These are phyloP conservation scores for Campodea augens DNA, from an alignment of 1,140 invertebrate species.

Conservation along the genomic window DNA sequence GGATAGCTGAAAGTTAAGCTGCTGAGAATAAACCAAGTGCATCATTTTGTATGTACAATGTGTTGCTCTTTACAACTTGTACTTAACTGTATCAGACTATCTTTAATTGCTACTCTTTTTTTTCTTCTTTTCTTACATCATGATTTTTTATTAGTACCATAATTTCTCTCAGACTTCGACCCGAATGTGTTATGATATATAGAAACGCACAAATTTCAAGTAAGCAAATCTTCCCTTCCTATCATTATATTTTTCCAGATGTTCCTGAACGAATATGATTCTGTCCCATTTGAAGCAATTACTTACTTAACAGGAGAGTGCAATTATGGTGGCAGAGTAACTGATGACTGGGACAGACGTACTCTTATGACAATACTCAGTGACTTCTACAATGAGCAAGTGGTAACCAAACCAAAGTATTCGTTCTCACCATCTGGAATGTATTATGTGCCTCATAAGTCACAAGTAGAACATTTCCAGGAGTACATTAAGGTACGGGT, in stretches of 20 bases:
- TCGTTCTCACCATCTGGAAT: slow-evolving; percentile 27
- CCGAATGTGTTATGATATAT: too few species aligned
- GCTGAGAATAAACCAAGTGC: too few species aligned
- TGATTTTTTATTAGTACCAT: too few species aligned
- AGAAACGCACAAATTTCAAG: too few species aligned
- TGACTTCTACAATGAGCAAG: slow-evolving; percentile 26
- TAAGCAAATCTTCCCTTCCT: too few species aligned
- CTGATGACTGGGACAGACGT: slow-evolving; percentile 35
- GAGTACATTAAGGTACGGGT: slow-evolving; percentile 29
- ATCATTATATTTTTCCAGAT: slow-evolving; percentile 1
- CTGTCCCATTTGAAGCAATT: slow-evolving; percentile 31
- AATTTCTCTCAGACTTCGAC: too few species aligned
- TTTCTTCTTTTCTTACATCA: too few species aligned
- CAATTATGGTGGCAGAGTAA: slow-evolving; percentile 40
- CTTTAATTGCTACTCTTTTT: too few species aligned
- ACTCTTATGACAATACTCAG: slow-evolving; percentile 29
- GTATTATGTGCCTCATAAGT: slow-evolving; percentile 26
- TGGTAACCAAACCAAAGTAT: slow-evolving; percentile 23
- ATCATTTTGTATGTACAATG: too few species aligned
- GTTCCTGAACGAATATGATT: slow-evolving; percentile 19
- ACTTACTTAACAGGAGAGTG: slow-evolving; percentile 36
- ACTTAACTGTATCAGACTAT: too few species aligned
- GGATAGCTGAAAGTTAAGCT: too few species aligned
- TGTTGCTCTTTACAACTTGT: too few species aligned
- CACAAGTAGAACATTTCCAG: slow-evolving; percentile 25